phyloP scores from a whole-genome alignment of 2,113 vertebrate genomes.

The Camelus bactrianus region DNA sequence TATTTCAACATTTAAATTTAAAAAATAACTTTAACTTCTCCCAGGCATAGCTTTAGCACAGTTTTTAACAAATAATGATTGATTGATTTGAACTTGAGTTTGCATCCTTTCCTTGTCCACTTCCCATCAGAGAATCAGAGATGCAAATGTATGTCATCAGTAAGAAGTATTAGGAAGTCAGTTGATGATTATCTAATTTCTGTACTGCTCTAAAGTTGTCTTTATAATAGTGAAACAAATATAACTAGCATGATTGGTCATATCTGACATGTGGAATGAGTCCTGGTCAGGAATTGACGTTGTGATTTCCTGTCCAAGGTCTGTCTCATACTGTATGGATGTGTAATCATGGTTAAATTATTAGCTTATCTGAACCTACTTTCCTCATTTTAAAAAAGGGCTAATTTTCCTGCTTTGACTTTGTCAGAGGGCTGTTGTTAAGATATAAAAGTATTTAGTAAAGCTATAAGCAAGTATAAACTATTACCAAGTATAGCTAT shows the following conservation, averaged over 20 bases:
- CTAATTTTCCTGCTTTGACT: conserved; percentile 32
- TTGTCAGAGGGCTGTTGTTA: neutral
- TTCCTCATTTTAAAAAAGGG: conserved; percentile 36
- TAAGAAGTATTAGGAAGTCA: neutral
- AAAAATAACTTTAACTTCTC: conserved; percentile 1
- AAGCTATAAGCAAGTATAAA: neutral
- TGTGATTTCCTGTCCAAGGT: conserved; percentile 8
- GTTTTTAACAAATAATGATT: conserved; percentile 1
- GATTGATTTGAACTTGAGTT: neutral
- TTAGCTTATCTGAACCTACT: neutral
- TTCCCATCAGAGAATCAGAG: conserved; percentile 33
- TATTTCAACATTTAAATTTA: conserved; percentile 14
- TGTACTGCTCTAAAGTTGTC: neutral
- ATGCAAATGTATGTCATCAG: neutral
- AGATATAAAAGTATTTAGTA: conserved; percentile 5
- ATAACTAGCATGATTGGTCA: neutral
- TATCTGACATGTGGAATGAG: neutral
- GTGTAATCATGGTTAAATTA: neutral
- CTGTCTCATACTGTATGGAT: neutral
- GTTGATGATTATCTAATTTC: conserved; percentile 26
- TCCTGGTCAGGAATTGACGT: conserved; percentile 1
- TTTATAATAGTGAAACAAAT: conserved; percentile 22
- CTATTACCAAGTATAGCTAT: neutral
- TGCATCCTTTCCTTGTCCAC: neutral
- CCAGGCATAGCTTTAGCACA: neutral